Percentiles rank a stretch among this genome's conserved stretches.
Evolutionary conservation across 2,797 vertebrate genomes (phyloP).

Genomic region (Steatocranus sp.): DNA sequence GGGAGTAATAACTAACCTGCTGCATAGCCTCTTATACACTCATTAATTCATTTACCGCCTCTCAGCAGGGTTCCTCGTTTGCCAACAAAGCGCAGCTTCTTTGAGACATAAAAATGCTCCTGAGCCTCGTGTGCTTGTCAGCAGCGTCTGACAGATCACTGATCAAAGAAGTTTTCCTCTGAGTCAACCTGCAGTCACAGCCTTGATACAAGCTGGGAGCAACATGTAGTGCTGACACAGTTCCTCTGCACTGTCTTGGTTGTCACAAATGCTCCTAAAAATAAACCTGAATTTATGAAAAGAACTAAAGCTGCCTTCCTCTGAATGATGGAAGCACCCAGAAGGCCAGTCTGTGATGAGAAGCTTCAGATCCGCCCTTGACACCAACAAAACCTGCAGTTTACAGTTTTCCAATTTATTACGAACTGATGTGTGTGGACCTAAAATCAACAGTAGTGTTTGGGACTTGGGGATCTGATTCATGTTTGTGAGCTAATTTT

Average conservation of each 20-base stretch:
- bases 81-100: neutral
- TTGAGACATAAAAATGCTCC: neutral
- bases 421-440: neutral
- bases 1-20: neutral
- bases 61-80: neutral
- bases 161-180: slow-evolving; percentile 10
- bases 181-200: neutral
- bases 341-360: neutral
- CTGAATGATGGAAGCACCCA: neutral
- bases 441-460: neutral
- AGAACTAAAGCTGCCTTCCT: neutral
- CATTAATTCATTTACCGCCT: neutral
- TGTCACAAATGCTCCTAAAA: slow-evolving; percentile 9
- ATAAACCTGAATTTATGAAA: slow-evolving; percentile 6
- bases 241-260: neutral
- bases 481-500: neutral
- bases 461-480: neutral
- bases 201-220: neutral
- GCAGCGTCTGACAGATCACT: neutral
- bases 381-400: neutral
- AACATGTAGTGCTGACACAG: neutral
- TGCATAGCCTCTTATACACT: neutral
- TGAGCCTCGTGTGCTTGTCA: neutral
- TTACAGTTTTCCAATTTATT: neutral
- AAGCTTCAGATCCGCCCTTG: neutral